Conservation (phyloP, 92 coral and sea anemone species). For the Heteractis magnifica region DNA sequence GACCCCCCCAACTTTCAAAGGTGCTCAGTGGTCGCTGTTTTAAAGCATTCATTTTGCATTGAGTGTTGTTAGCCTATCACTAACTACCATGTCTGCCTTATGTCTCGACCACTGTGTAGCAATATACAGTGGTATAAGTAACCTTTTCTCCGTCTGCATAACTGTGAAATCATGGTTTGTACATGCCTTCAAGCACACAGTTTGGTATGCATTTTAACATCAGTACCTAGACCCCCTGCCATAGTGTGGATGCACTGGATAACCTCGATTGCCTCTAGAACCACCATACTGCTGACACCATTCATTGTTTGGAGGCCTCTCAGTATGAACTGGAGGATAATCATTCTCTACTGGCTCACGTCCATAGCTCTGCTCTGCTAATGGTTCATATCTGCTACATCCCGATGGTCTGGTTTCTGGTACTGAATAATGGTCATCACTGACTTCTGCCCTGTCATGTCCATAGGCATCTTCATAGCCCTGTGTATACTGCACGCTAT, state of each 20-base stretch:
- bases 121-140: too few relatives aligned
- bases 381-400: not conserved
- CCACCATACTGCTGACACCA: not conserved
- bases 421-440: not conserved
- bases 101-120: too few relatives aligned
- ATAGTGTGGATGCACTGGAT: not conserved
- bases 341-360: conserved; percentile 4
- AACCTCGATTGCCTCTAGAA: not conserved
- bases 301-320: not conserved
- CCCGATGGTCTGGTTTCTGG: not conserved
- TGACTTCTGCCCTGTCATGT: not conserved
- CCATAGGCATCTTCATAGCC: not conserved
- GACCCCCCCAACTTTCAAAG: too few relatives aligned
- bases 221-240: not conserved
- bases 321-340: not conserved
- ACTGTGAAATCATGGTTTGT: too few relatives aligned
- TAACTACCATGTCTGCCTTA: too few relatives aligned
- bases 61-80: too few relatives aligned
- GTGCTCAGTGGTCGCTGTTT: too few relatives aligned
- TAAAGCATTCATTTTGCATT: too few relatives aligned
- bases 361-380: not conserved
- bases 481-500: not conserved
- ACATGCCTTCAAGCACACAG: too few relatives aligned
- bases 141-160: too few relatives aligned
- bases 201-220: not conserved